phyloP scores from a whole-genome alignment of 1,140 invertebrate species.

The Drosophila chauvacae region DNA sequence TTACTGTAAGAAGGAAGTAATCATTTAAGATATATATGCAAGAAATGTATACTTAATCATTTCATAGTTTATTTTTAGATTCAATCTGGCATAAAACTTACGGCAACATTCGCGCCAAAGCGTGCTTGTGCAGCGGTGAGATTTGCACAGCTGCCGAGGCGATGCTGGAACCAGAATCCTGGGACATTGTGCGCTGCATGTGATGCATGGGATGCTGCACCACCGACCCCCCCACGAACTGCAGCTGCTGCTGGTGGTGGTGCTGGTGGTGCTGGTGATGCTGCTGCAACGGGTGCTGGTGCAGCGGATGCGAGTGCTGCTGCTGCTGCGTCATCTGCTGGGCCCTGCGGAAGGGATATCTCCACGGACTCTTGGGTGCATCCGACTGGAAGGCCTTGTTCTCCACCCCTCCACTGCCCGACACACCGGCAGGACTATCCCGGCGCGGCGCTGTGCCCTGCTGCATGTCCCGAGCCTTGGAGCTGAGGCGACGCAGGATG shows the following conservation, averaged over 20 bases:
- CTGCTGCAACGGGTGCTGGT: constrained; percentile 42
- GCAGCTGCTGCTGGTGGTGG: constrained; percentile 72
- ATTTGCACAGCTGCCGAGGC: constrained; percentile 82
- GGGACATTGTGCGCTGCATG: constrained; percentile 82
- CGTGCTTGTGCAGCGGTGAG: constrained; percentile 79
- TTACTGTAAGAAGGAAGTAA: constrained; percentile 44
- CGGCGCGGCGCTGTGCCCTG: constrained; percentile 37
- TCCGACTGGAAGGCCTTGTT: constrained; percentile 87
- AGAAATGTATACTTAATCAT: neutral
- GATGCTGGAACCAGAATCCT: constrained; percentile 84
- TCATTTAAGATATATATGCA: neutral
- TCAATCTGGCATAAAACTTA: constrained; percentile 42
- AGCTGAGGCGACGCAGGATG: constrained; percentile 88
- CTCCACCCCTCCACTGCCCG: constrained; percentile 84
- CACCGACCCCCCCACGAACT: constrained; percentile 66
- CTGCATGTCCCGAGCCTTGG: constrained; percentile 85
- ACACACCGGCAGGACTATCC: constrained; percentile 68
- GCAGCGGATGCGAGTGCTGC: constrained; percentile 29
- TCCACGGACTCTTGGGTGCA: constrained; percentile 87
- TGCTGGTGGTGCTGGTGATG: constrained; percentile 54
- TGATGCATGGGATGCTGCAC: constrained; percentile 66
- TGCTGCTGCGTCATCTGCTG: constrained; percentile 58
- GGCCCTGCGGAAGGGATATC: constrained; percentile 85
- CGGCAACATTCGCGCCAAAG: constrained; percentile 82
- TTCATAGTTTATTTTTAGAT: neutral